Evolutionary conservation across 2,888 invertebrate genomes (phyloP), one percentile per base, ranked within the genome.

Genomic region (Drosophila greeni): DNA sequence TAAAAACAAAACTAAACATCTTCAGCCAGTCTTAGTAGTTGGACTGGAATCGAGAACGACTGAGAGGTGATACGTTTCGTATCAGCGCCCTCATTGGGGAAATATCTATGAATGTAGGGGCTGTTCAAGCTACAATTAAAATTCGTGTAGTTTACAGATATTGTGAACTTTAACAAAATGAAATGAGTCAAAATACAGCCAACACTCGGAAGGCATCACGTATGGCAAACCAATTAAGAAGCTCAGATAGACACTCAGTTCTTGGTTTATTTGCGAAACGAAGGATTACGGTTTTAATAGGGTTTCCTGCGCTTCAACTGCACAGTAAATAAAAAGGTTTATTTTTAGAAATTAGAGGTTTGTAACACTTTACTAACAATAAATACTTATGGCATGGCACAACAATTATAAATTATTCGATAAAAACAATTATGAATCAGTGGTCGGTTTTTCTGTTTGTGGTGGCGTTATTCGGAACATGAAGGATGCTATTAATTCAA

Each of bases 351-450:
- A 66, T 79, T 78, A 75, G 84, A 79, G 79, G 76, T 76, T 82
- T 74, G 57, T 73, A 75, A 80, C 84, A 80, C 72, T 76, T 80
- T 79, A 79, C 84, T 70, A 84, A 79, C 84, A 79, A 82, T 79
- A 76, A 84, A 79, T 84, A 71, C 59, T 66, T 82, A 85, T 82
- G 85, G 80, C 87, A 87, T 86, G 85, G 77, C 87, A 86, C 85
- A 86, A 86, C 84, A 85, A 74, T 78, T 82, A 86, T 85, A 71
- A 80, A 75, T 73, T 82, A 84, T 69, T 84, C 65, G 58, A 78
- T 82, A 77, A 77, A 85, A 84, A 81, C 72, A 76, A 83, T 74
- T 72, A 84, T 84, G 76, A 79, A 85, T 72, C 72, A 78, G 72
- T 70, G 69, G 73, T 67, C 60, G 70, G 65, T 73, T 75, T 69